These are phyloP conservation scores for Charanyca ferruginea DNA, from an alignment of 2,888 invertebrate genomes.

Conservation along the genomic window DNA sequence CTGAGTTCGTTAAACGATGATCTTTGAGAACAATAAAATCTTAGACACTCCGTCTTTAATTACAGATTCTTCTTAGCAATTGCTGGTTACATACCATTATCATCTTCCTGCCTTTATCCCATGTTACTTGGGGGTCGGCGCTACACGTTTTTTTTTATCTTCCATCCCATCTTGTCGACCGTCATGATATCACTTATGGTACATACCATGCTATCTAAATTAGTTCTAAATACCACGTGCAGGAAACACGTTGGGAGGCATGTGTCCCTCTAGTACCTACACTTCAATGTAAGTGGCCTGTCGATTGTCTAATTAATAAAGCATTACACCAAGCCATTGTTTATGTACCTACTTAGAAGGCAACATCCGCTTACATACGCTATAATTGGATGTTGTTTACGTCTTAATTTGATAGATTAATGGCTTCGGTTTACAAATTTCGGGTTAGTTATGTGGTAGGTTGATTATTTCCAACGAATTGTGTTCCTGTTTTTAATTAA, in stretches of 20 bases:
- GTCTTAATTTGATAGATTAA: not conserved
- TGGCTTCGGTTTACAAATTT: not conserved
- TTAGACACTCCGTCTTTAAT: not conserved
- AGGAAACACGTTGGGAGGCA: constrained; percentile 22
- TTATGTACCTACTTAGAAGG: not conserved
- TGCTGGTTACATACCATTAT: not conserved
- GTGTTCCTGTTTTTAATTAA: too few relatives aligned
- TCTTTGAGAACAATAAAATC: too few relatives aligned
- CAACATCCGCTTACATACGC: not conserved
- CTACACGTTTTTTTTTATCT: too few relatives aligned
- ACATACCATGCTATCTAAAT: constrained; percentile 5
- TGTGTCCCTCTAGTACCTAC: constrained; percentile 1
- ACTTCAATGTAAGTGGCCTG: constrained; percentile 5
- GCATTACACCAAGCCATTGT: constrained; percentile 30
- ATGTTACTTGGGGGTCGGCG: too few relatives aligned
- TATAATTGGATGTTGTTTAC: constrained; percentile 16
- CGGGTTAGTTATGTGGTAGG: too few relatives aligned
- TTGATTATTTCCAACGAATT: too few relatives aligned
- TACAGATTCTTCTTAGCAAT: not conserved
- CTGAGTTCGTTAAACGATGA: too few relatives aligned
- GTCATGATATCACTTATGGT: too few relatives aligned
- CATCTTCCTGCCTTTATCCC: too few relatives aligned
- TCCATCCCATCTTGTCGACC: too few relatives aligned
- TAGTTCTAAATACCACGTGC: constrained; percentile 24
- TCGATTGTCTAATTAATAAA: constrained; percentile 40